These are phyloP conservation scores for Morone saxatilis DNA, from an alignment of 2,113 vertebrate genomes.

Conservation along the genomic window DNA sequence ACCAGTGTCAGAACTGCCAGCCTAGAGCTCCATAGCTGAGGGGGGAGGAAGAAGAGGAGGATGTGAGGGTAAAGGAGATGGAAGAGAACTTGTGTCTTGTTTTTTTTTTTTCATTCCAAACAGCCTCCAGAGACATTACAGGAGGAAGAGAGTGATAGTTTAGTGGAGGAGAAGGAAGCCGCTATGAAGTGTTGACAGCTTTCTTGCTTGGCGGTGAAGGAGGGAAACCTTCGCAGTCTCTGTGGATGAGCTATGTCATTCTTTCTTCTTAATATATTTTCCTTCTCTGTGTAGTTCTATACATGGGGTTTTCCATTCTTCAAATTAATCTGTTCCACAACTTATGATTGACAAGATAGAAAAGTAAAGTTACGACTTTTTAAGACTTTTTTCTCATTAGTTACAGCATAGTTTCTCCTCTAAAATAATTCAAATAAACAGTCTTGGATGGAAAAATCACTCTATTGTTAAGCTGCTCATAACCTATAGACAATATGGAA, in stretches of 20 bases:
- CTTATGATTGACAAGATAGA: neutral
- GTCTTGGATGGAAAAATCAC: neutral
- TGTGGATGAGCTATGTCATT: neutral
- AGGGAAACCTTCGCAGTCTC: slow-evolving; percentile 35
- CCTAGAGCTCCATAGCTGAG: neutral
- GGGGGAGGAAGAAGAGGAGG: neutral
- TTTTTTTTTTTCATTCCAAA: slow-evolving; percentile 10
- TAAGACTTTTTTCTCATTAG: neutral
- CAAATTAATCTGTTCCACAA: neutral
- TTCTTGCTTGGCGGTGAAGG: slow-evolving; percentile 6
- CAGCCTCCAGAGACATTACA: slow-evolving; percentile 40
- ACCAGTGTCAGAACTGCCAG: slow-evolving; percentile 19
- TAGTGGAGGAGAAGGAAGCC: slow-evolving; percentile 41
- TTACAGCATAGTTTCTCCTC: neutral
- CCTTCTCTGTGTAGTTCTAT: neutral
- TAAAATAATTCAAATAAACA: neutral
- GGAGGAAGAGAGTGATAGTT: slow-evolving; percentile 48
- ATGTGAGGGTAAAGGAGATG: neutral
- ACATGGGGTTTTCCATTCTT: neutral
- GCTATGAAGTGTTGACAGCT: slow-evolving; percentile 57
- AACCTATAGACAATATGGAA: neutral
- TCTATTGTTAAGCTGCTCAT: neutral
- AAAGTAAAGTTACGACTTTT: neutral
- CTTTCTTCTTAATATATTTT: slow-evolving; percentile 21
- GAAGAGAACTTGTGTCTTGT: slow-evolving; percentile 1